Conservation (phyloP, 2,113 vertebrate genomes). For the Anoura caudifer region DNA sequence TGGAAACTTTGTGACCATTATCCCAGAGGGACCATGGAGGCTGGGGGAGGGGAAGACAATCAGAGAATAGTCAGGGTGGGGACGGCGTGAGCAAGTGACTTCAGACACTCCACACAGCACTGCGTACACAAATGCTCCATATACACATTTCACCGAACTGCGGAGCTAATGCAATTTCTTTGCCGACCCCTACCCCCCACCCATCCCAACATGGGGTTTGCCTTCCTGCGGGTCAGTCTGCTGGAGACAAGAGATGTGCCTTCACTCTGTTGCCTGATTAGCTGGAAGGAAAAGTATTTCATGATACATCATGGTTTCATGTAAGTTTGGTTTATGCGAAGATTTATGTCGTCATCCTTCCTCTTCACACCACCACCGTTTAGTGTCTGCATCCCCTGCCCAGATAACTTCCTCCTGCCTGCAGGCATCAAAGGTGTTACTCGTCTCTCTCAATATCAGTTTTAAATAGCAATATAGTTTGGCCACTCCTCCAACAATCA, state of each 20-base stretch:
- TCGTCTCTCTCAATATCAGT: background rate
- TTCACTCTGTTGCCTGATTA: background rate
- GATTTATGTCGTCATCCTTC: background rate
- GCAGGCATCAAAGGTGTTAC: background rate
- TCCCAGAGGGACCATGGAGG: background rate
- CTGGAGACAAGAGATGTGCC: conserved; percentile 26
- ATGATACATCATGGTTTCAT: background rate
- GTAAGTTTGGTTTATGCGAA: background rate
- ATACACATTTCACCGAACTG: background rate
- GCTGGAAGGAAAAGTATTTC: background rate
- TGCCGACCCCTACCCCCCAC: rapidly evolving
- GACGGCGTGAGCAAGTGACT: rapidly evolving
- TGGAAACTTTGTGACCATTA: background rate
- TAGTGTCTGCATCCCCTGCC: background rate
- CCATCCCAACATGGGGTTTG: rapidly evolving
- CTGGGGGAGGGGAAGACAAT: background rate
- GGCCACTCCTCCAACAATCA: background rate
- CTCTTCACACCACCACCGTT: background rate
- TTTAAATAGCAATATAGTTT: background rate
- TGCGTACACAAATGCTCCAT: background rate
- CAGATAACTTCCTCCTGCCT: background rate
- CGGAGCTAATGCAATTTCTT: background rate
- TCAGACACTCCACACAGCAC: background rate
- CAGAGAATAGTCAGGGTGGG: background rate
- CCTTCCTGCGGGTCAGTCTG: background rate